Evolutionary conservation across 2,113 vertebrate species (phyloP).

Genomic region (Alexandromys fortis): DNA sequence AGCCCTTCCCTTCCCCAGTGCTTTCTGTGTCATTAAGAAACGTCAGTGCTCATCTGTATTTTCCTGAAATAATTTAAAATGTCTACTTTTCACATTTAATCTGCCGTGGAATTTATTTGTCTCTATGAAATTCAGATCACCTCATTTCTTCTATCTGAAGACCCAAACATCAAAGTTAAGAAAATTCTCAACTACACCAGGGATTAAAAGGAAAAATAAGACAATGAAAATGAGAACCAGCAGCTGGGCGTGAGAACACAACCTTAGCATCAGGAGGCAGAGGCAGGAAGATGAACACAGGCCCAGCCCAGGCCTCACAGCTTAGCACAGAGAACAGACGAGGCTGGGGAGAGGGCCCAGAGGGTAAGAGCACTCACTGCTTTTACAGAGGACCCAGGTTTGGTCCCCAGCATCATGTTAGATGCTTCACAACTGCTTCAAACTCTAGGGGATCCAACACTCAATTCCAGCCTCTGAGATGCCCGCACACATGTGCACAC

Average conservation of each 20-base stretch:
- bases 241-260: neutral
- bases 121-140: neutral
- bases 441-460: neutral
- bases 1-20: neutral
- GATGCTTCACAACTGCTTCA: neutral
- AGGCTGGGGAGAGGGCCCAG: neutral
- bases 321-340: neutral
- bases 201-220: conserved; percentile 27
- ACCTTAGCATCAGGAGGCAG: neutral
- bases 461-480: neutral
- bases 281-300: neutral
- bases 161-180: conserved; percentile 20
- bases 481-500: neutral
- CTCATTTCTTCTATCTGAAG: conserved; percentile 19
- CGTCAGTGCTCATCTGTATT: conserved; percentile 1
- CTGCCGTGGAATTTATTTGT: conserved; percentile 30
- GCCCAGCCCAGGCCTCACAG: neutral
- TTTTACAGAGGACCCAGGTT: neutral
- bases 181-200: neutral
- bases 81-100: conserved; percentile 33
- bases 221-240: neutral
- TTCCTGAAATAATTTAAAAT: conserved; percentile 33
- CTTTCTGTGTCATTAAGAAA: neutral
- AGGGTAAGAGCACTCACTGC: neutral
- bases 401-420: neutral